Evolutionary conservation across 2,888 invertebrate genomes (phyloP).

Genomic region (Brachyptera putata): DNA sequence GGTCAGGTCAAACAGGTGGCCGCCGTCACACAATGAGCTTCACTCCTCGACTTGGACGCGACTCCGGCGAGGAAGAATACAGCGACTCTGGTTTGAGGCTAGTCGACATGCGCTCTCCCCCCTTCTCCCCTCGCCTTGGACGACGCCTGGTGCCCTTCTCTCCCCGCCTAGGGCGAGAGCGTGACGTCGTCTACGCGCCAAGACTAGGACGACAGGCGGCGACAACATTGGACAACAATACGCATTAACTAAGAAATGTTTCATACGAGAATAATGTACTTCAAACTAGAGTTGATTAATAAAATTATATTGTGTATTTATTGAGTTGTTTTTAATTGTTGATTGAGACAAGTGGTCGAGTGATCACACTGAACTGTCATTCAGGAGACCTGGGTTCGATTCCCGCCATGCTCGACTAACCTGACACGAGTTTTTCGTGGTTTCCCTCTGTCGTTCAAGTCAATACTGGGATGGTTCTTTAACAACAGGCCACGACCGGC

Average conservation of each 20-base stretch:
- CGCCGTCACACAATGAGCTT: slow-evolving; percentile 39
- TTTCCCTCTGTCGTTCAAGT: too few species aligned
- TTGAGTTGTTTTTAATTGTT: too few species aligned
- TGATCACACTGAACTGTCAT: too few species aligned
- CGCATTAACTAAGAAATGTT: neutral
- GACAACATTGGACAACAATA: neutral
- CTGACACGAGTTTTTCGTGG: too few species aligned
- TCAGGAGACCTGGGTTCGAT: too few species aligned
- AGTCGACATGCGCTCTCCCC: slow-evolving; percentile 42
- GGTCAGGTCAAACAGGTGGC: too few species aligned
- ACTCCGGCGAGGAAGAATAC: slow-evolving; percentile 39
- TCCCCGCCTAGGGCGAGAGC: slow-evolving; percentile 47
- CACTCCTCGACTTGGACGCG: slow-evolving; percentile 51
- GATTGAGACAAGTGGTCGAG: too few species aligned
- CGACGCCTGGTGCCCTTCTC: slow-evolving; percentile 48
- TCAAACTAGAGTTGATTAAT: neutral
- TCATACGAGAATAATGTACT: neutral
- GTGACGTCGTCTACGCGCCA: slow-evolving; percentile 22
- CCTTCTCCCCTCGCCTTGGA: slow-evolving; percentile 49
- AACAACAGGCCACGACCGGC: too few species aligned
- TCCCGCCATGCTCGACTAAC: too few species aligned
- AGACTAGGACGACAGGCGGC: slow-evolving; percentile 14
- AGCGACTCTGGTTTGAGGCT: neutral
- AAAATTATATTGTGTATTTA: neutral
- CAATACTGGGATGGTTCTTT: too few species aligned